Conservation (phyloP, 2,113 vertebrate genomes). For the Boleophthalmus pectinirostris region DNA sequence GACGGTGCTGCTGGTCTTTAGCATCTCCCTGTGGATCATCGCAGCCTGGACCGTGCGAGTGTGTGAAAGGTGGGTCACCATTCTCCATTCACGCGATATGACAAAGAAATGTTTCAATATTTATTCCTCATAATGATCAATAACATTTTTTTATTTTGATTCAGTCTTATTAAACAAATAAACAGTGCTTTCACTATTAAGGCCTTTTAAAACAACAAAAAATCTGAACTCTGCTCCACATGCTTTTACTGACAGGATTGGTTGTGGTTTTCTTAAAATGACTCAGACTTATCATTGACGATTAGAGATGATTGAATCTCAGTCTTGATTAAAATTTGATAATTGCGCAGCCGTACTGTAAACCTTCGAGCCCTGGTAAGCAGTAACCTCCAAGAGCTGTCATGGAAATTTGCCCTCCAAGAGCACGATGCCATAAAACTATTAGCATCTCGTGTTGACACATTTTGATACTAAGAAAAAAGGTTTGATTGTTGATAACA, state of each 20-base stretch:
- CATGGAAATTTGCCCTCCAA: not conserved
- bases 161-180: too few relatives aligned
- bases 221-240: too few relatives aligned
- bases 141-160: too few relatives aligned
- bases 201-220: too few relatives aligned
- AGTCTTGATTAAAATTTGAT: too few relatives aligned
- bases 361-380: not conserved
- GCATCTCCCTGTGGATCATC: constrained; percentile 99
- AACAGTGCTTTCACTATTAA: too few relatives aligned
- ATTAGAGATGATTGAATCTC: too few relatives aligned
- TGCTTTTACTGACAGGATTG: too few relatives aligned
- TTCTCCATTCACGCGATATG: not conserved
- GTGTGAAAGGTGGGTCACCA: constrained; percentile 88
- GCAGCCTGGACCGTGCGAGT: constrained; percentile 97
- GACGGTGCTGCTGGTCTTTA: constrained; percentile 97
- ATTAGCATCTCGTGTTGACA: not conserved
- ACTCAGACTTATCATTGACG: too few relatives aligned
- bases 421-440: not conserved
- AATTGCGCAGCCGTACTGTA: not conserved
- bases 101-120: too few relatives aligned
- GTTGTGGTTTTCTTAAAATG: too few relatives aligned
- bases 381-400: not conserved
- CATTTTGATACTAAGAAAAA: not conserved
- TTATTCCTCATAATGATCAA: too few relatives aligned
- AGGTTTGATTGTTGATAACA: not conserved